phyloP scores from a whole-genome alignment of 2,888 invertebrate species.

The Prosapia bicincta region DNA sequence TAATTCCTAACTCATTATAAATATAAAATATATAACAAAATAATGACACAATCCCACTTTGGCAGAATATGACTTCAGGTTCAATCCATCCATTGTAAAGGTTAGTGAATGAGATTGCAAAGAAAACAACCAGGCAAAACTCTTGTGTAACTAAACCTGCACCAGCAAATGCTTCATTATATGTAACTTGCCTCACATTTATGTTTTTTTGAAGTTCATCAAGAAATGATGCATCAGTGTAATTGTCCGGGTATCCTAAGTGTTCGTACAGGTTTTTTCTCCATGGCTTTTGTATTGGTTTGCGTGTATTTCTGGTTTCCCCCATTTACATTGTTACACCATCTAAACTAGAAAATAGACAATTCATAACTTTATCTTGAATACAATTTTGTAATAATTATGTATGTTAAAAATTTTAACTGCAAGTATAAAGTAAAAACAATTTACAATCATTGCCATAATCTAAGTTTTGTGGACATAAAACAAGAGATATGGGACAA shows the following conservation, averaged over 20 bases:
- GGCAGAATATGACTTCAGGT: slow-evolving; percentile 60
- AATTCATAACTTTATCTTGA: too few relatives aligned
- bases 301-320: too few relatives aligned
- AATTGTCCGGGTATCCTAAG: slow-evolving; percentile 85
- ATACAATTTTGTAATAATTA: too few relatives aligned
- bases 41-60: slow-evolving; percentile 54
- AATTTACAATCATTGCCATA: too few relatives aligned
- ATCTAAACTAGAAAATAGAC: too few relatives aligned
- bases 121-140: slow-evolving; percentile 70
- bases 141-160: slow-evolving; percentile 77
- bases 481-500: too few relatives aligned
- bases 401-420: too few relatives aligned
- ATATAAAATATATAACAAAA: slow-evolving; percentile 61
- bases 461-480: too few relatives aligned
- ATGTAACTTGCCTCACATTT: slow-evolving; percentile 68
- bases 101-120: slow-evolving; percentile 67
- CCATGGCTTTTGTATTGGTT: slow-evolving; percentile 61
- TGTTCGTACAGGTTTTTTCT: slow-evolving; percentile 87
- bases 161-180: slow-evolving; percentile 66
- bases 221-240: slow-evolving; percentile 83
- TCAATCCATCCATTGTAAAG: slow-evolving; percentile 66
- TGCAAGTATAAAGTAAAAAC: too few relatives aligned
- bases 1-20: slow-evolving; percentile 38
- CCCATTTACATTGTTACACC: too few relatives aligned
- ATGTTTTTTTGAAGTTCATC: slow-evolving; percentile 81